Evolutionary conservation across 2,113 vertebrate genomes (phyloP), one percentile per base, ranked within the genome.

Genomic region (Caranx melampygus): DNA sequence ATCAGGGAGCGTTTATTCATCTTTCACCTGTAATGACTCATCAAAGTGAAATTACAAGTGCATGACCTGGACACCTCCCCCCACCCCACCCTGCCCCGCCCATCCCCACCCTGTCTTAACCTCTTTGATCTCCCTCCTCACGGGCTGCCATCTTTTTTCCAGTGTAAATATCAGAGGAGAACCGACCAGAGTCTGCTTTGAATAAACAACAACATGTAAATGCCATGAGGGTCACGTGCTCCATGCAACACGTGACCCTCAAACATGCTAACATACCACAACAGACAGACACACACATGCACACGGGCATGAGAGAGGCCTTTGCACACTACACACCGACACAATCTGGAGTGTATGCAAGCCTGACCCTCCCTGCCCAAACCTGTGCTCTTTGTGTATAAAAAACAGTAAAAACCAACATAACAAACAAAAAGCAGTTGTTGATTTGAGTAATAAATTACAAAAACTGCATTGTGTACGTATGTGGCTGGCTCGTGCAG

Each of bases 141-240:
- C 77, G 49, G 92, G 85, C 81, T 83, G 87, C 87, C 90, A 89
- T 90, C 82, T 70, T 87, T 78, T 75, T 74, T 85, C 89, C 92
- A 94, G 92, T 97, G 96, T 97, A 97, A 96, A 97, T 97, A 97
- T 51, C 83, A 90, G 75, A 82, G 13, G 8, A 72, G 68, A 76
- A 49, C 49, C 10, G 15, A 71, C 34, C 81, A 69, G 85, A 88
- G 81, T 75, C 78, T 62, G 47, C 87, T 66, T 88, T 92, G 84
- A 95, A 94, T 79, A 44, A 81, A 74, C 55, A 72, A 87, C 55
- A 94, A 94, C 79, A 87, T 95, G 95, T 95, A 94, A 96, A 92
- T 92, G 84, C 69, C 73, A 91, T 71, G 78, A 80, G 73, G 57
- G 72, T 37, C 37, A 83, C 71, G 42, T 58, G 65, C 85, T 85